Evolutionary conservation across 23 tunicate genomes (phyloP).

Genomic region (Oikopleura albicans): DNA sequence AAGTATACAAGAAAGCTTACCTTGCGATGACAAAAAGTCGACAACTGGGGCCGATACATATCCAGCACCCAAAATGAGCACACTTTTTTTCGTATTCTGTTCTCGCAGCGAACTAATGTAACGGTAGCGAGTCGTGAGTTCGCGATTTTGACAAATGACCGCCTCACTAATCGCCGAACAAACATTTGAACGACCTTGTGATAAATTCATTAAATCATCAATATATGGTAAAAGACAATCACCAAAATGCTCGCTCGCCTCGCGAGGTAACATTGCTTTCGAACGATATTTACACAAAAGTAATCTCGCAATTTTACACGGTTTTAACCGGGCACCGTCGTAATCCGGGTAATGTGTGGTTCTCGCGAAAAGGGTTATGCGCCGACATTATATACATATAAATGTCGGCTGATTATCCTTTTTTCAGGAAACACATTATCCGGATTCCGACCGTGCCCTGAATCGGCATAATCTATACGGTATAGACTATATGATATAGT

Average conservation of each 20-base stretch:
- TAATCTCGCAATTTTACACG: too few species aligned
- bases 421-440: too few species aligned
- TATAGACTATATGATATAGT: too few species aligned
- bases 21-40: slow-evolving; percentile 43
- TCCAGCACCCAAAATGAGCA: slow-evolving; percentile 73
- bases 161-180: background rate
- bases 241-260: slow-evolving; percentile 76
- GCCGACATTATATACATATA: too few species aligned
- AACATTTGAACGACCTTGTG: background rate
- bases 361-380: too few species aligned
- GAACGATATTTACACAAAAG: too few species aligned
- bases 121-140: background rate
- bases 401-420: background rate
- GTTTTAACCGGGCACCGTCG: too few species aligned
- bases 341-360: too few species aligned
- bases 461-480: too few species aligned
- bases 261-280: slow-evolving; percentile 75
- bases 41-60: slow-evolving; percentile 58
- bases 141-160: slow-evolving; percentile 1
- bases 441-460: too few species aligned
- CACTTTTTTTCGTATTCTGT: slow-evolving; percentile 45
- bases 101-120: background rate
- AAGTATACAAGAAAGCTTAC: too few species aligned
- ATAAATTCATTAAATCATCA: slow-evolving; percentile 27
- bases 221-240: slow-evolving; percentile 70